Percentiles rank a stretch among this genome's conserved stretches.
Conservation (phyloP, 64 coral and sea anemone genomes). For the Pocillopora damicornis region DNA sequence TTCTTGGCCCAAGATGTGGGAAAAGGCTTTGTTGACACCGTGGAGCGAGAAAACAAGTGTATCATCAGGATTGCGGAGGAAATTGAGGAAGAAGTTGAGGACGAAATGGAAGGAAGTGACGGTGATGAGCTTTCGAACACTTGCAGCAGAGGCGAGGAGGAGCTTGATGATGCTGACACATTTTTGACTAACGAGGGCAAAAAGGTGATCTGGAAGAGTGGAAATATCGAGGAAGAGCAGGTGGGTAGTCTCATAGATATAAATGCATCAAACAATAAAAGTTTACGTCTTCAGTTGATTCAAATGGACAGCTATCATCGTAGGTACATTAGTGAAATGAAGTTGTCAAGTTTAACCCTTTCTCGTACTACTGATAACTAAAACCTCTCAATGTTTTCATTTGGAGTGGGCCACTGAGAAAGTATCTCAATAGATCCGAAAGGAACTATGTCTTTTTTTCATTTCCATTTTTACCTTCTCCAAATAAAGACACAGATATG, state of each 20-base stretch:
- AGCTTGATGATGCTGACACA: constrained; percentile 8
- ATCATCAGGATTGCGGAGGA: background rate
- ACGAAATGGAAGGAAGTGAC: constrained; percentile 10
- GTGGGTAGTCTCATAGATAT: background rate
- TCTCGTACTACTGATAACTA: too few species aligned
- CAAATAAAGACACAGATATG: too few species aligned
- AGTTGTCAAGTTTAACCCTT: too few species aligned
- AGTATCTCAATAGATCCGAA: too few species aligned
- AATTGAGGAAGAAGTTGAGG: background rate
- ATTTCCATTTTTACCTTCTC: too few species aligned
- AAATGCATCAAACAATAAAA: too few species aligned
- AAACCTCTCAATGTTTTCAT: too few species aligned
- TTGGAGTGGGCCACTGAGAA: too few species aligned
- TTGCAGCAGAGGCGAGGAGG: background rate
- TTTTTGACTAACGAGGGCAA: background rate
- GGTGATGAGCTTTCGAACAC: background rate
- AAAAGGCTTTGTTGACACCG: background rate
- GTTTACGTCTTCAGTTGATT: too few species aligned
- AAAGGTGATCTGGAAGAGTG: constrained; percentile 29
- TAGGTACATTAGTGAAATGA: too few species aligned
- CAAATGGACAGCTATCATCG: too few species aligned
- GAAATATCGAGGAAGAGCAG: constrained; percentile 32
- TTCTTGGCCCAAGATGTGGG: constrained; percentile 15
- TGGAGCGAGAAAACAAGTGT: constrained; percentile 16
- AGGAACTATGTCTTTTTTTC: too few species aligned